Evolutionary conservation across 1,140 invertebrate genomes (phyloP), one percentile per base, ranked within the genome.

Genomic region (Chironomus tepperi): DNA sequence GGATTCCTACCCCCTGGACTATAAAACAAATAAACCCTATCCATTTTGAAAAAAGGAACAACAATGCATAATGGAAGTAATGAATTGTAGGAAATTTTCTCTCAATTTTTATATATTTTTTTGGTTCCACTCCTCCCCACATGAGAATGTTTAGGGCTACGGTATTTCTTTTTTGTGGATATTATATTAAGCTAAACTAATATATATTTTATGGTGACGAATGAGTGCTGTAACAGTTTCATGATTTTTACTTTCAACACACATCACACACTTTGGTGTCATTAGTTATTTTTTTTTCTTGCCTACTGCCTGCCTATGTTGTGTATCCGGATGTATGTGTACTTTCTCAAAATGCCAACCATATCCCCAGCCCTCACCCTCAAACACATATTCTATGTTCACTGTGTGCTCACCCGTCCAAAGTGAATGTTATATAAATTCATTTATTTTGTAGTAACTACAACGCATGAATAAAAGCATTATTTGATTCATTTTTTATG

Each of bases 241-340:
- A 70, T 70, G 65, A 70, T 70, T 70, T 70, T 70, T 70, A 70
- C 19, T 70, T 70, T 70, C 65, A 70, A 70, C 65, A 70, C 65
- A 21, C 47, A 57, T 57, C 47, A 57, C 47, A 57, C 16, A 19
- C 65, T 21, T 70, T 70, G 7, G 19, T 70, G 19, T 70, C 65
- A 70, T 70, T 70, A 70, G 65, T 70, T 70, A 70, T 21, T 70
- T 21, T 21, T 70, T 19, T 70, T 18, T 18, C 65, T 19, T 18
- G 1, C 18, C 7, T 21, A n/a, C 12, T 57, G 12, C 47, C n/a
- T 15, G 10, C 47, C 12, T n/a, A n/a, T n/a, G n/a, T n/a, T n/a
- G n/a, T n/a, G n/a, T 57, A n/a, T n/a, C 47, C 24, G 24, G 24
- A 2, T 34, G 24, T 34, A 34, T 34, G 24, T 34, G n/a, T 57